Evolutionary conservation across 2,797 vertebrate genomes (phyloP).

Genomic region (Toxotes lorentzi): DNA sequence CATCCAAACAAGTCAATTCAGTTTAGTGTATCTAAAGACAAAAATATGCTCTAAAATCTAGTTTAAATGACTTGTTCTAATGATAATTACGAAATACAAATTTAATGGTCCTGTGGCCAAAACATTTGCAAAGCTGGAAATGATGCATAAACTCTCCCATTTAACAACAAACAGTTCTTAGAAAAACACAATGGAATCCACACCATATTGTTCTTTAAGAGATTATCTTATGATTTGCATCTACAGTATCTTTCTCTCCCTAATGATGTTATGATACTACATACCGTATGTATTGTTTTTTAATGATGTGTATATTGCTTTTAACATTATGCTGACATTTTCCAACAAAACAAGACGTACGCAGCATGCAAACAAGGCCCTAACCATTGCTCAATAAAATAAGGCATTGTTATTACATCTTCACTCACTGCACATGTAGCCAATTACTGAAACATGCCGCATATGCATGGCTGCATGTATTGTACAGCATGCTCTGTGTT

Average conservation of each 20-base stretch:
- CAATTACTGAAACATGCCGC: conserved; percentile 44
- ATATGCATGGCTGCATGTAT: conserved; percentile 35
- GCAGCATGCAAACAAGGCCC: conserved; percentile 28
- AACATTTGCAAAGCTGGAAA: conserved; percentile 8
- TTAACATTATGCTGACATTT: conserved; percentile 38
- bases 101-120: not conserved
- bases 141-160: not conserved
- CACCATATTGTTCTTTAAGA: conserved; percentile 14
- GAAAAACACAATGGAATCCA: not conserved
- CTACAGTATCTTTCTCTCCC: conserved; percentile 10
- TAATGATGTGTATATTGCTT: conserved; percentile 52
- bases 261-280: conserved; percentile 17
- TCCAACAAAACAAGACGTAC: conserved; percentile 23
- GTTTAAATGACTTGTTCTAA: not conserved
- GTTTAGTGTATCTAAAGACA: not conserved
- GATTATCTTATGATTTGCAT: conserved; percentile 6
- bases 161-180: conserved; percentile 1
- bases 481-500: conserved; percentile 18
- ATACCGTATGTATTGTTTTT: conserved; percentile 19
- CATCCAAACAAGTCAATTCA: not conserved
- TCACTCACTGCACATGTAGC: conserved; percentile 12
- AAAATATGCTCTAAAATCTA: not conserved
- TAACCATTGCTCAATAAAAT: conserved; percentile 15
- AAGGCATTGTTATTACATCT: not conserved
- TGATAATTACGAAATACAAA: not conserved